Base-by-base conservation (phyloP, 2,113 vertebrate species). In the Zapus hudsonius region DNA sequence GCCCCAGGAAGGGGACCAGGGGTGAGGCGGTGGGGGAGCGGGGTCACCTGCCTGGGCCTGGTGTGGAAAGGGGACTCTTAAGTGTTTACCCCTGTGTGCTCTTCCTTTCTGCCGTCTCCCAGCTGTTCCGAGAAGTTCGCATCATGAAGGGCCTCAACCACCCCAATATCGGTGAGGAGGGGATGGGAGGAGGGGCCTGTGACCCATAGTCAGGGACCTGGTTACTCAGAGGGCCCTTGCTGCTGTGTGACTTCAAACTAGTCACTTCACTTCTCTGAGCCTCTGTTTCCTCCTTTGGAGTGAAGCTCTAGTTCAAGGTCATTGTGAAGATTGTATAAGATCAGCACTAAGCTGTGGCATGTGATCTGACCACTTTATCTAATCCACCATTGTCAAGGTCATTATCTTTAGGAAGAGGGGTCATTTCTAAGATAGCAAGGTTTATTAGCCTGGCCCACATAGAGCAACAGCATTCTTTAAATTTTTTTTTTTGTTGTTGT, bases 61-160 rank as follows among this genome's bases (percentile, higher is more conserved):
- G 13, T 2, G 4, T 40, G 40, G 73, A 1, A 52, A n/a, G 69
- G 55, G 40, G 25, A 61, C 57, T 73, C 69, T 6, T 12, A 55
- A 78, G 31, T 72, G n/a, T n/a, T n/a, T n/a, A n/a, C n/a, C n/a
- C n/a, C 67, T 63, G 17, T 75, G 47, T 89, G 23, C 55, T 44
- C 76, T 78, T 59, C 47, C 40, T 19, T 27, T 83, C 67, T 27
- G 91, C 23, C 87, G 83, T 80, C 42, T 19, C 70, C 12, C 97
- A 99, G 99, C 99, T 99, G 83, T 99, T 99, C 98, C 98, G 99
- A 94, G 99, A 99, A 97, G 99, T 99, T 59, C 98, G 99, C 89
- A 99, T 99, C 95, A 99, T 99, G 99, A 99, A 99, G 97, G 98
- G 98, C 79, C 97, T 99, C 59, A 99, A 99, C 97, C 99, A 99